Percentiles rank a stretch among this genome's conserved stretches.
phyloP scores from a whole-genome alignment of 1,140 invertebrate species.

The Orchestia grillus region DNA sequence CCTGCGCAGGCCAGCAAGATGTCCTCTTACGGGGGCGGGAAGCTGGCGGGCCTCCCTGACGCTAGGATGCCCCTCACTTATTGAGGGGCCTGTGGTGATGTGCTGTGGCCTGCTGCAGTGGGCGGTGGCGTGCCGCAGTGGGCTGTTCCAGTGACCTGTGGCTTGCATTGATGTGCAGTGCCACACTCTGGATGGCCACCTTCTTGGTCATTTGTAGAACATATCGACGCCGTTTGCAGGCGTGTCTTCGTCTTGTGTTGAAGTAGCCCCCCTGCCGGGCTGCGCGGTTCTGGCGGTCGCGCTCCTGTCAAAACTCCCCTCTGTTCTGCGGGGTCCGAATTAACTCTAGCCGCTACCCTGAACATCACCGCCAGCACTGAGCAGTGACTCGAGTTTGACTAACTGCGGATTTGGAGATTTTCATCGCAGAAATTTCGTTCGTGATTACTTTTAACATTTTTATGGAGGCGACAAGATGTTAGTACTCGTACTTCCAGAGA shows the following conservation, averaged over 20 bases:
- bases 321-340: too few species aligned
- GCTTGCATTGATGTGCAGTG: background rate
- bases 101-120: background rate
- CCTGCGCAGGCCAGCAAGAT: background rate
- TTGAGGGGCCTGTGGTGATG: background rate
- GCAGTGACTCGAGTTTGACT: background rate
- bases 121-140: too few species aligned
- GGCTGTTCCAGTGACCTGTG: too few species aligned
- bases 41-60: background rate
- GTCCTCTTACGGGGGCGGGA: background rate
- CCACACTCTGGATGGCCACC: background rate
- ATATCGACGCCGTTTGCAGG: background rate
- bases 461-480: background rate
- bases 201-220: background rate
- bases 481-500: background rate
- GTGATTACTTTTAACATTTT: background rate
- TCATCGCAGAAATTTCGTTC: background rate
- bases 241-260: background rate
- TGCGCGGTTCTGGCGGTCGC: too few species aligned
- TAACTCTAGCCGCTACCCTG: too few species aligned
- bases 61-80: background rate
- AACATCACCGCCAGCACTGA: background rate
- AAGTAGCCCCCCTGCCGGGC: too few species aligned
- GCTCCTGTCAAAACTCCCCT: too few species aligned
- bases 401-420: background rate